Base-by-base conservation (phyloP, 2,888 invertebrate genomes). In the Amblyjoppa proteus region DNA sequence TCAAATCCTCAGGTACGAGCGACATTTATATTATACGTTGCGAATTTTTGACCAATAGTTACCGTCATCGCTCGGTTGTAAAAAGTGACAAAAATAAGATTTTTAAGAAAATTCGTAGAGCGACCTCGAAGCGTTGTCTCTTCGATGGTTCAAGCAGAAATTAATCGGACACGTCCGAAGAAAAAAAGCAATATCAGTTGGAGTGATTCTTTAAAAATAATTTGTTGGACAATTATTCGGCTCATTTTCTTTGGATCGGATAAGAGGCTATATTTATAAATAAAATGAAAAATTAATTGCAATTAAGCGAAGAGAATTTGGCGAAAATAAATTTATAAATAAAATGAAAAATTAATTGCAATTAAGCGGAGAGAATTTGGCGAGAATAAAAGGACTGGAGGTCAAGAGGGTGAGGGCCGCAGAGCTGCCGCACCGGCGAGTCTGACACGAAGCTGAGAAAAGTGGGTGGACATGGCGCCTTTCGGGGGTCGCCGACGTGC, bases 401-500 rank as follows among this genome's bases (percentile, higher is more conserved):
- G 74, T 71, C 77, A 83, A 73, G 28, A 45, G 5, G 61, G 73
- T 11, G 77, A 66, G 66, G 66, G 64, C 61, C 74, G 69, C 34
- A 73, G 66, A 31, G 58, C 34, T 38, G 75, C 45, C 75, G 66
- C 73, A 58, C 53, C 11, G 78, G 38, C 73, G 79, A 41, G 41
- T 79, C 74, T 79, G 78, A 73, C 68, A 11, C 11, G 78, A 78
- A 71, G 49, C 58, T 51, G 45, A 82, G 82, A 56, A 69, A 74
- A 78, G 53, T 61, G 79, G 69, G 69, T 83, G 81, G 70, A 81
- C 41, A 51, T 61, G 95, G 95, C 85, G 93, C 93, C 6, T 92
- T 49, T 94, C 95, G 95, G 84, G 94, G 1, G 31, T 82, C 20
- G 93, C 93, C 71, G 89, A 92, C 4, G 94, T 94, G 0, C 0